phyloP scores from a whole-genome alignment of 2,888 invertebrate species.

The Pherbina coryleti region DNA sequence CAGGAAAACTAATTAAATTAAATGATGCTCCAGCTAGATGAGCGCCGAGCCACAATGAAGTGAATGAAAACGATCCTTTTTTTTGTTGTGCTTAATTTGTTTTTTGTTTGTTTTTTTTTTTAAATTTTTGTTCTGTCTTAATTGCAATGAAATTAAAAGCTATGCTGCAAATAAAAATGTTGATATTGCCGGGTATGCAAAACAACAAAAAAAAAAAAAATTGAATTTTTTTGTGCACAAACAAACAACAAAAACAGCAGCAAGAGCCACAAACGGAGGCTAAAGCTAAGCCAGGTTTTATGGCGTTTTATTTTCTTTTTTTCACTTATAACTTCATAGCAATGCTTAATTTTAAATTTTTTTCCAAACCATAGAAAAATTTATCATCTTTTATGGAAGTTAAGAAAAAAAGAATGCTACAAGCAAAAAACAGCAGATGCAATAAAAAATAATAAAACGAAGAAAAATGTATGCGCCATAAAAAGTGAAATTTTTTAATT shows the following conservation, averaged over 20 bases:
- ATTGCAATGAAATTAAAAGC: slow-evolving; percentile 4
- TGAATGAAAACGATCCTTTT: neutral
- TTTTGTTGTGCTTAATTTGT: neutral
- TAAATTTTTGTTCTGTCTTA: neutral
- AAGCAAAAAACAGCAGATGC: too few relatives aligned
- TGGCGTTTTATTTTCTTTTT: neutral
- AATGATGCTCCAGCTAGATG: neutral
- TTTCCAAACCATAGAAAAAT: too few relatives aligned
- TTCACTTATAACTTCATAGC: neutral
- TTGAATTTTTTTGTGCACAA: neutral
- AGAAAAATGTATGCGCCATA: too few relatives aligned
- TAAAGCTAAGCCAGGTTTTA: neutral
- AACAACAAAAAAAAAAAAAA: neutral
- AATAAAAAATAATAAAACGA: too few relatives aligned
- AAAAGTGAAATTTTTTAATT: too few relatives aligned
- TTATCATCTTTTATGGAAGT: too few relatives aligned
- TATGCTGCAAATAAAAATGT: too few relatives aligned
- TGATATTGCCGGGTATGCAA: neutral
- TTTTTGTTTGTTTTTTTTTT: too few relatives aligned
- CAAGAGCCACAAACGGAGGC: neutral
- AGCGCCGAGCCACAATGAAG: slow-evolving; percentile 3
- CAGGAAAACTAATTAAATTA: slow-evolving; percentile 19
- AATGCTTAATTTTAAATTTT: neutral
- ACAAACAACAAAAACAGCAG: neutral
- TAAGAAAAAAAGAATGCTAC: too few relatives aligned